These are phyloP conservation scores for Lochmaea crataegi DNA, from an alignment of 2,888 invertebrate genomes.

Conservation along the genomic window DNA sequence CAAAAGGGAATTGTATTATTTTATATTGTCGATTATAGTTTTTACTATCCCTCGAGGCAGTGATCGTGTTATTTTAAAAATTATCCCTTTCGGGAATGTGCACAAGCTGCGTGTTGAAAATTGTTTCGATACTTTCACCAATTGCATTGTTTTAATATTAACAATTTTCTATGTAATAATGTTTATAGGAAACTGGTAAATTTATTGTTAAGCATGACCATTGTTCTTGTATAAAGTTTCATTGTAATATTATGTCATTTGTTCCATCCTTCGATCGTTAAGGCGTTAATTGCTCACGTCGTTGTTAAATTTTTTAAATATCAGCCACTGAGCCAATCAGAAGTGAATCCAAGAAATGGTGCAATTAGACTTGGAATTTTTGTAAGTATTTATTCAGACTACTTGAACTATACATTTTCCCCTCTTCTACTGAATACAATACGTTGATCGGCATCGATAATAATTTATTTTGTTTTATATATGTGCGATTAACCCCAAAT, in stretches of 20 bases:
- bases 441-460: no score
- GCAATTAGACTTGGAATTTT: no score
- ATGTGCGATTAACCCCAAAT: no score
- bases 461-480: no score
- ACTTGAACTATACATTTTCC: no score
- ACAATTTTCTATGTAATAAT: not conserved
- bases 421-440: no score
- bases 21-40: not conserved
- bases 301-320: no score
- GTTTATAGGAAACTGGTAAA: not conserved
- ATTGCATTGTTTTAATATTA: constrained; percentile 3
- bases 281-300: no score
- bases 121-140: constrained; percentile 8
- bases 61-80: constrained; percentile 26
- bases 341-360: no score
- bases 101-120: constrained; percentile 8
- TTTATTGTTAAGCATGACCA: not conserved
- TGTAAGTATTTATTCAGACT: no score
- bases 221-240: not conserved
- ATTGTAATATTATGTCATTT: not conserved
- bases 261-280: no score
- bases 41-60: not conserved
- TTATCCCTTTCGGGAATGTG: not conserved
- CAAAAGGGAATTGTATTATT: not conserved
- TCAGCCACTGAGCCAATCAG: no score